phyloP scores from a whole-genome alignment of 1,140 invertebrate species.

The Anastatus disparis region DNA sequence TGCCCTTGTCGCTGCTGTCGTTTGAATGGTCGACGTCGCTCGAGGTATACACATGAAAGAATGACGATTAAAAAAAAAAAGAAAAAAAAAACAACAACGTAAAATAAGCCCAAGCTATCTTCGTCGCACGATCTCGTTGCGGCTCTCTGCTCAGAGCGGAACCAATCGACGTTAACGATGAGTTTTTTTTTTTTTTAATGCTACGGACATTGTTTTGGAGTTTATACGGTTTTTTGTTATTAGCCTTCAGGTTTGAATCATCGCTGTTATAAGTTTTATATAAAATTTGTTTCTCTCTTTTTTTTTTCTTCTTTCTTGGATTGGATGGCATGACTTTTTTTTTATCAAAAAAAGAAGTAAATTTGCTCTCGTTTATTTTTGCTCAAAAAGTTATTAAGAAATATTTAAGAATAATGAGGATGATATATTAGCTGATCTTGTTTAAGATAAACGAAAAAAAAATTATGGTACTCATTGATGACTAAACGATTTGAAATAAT shows the following conservation, averaged over 20 bases:
- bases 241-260: background rate
- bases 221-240: conserved; percentile 29
- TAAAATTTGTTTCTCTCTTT: background rate
- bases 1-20: conserved; percentile 24
- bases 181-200: no score
- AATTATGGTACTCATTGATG: background rate
- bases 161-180: conserved; percentile 37
- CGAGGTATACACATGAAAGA: conserved; percentile 9
- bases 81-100: background rate
- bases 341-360: no score
- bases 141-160: background rate
- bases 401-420: conserved; percentile 23
- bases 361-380: background rate
- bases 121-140: conserved; percentile 41
- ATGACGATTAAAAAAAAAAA: conserved; percentile 21
- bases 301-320: background rate
- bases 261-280: conserved; percentile 26
- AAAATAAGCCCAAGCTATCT: conserved; percentile 42
- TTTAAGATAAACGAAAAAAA: background rate
- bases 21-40: conserved; percentile 13
- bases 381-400: conserved; percentile 3
- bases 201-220: conserved; percentile 47
- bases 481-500: no score
- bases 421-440: conserved; percentile 1
- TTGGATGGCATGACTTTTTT: no score